phyloP scores from a whole-genome alignment of 2,888 invertebrate species.

The Ashinkailepas kermadecensis region DNA sequence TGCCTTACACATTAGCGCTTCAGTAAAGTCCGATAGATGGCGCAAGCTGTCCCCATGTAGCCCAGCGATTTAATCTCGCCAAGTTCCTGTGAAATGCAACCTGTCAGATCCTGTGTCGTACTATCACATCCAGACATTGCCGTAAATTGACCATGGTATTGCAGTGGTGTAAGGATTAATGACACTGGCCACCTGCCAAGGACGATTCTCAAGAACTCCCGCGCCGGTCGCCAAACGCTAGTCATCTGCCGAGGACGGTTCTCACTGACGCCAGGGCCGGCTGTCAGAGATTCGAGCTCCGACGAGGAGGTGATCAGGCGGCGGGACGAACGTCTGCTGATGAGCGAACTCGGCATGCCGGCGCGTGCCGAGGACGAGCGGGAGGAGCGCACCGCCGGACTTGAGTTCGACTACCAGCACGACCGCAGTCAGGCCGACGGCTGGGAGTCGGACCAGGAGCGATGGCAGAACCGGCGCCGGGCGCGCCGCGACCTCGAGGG shows the following conservation, averaged over 20 bases:
- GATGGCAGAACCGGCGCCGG: neutral
- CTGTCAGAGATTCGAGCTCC: neutral
- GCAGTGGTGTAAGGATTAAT: too few relatives aligned
- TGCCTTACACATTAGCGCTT: too few relatives aligned
- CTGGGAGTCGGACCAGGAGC: slow-evolving; percentile 11
- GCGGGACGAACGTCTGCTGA: slow-evolving; percentile 11
- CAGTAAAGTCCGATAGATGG: too few relatives aligned
- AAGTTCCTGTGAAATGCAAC: too few relatives aligned
- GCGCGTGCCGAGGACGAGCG: neutral
- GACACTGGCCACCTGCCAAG: neutral
- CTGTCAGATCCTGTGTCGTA: too few relatives aligned
- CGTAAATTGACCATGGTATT: too few relatives aligned
- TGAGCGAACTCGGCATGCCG: neutral
- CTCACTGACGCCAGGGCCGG: too few relatives aligned
- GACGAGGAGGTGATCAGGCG: slow-evolving; percentile 8
- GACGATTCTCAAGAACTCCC: neutral
- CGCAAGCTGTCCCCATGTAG: too few relatives aligned
- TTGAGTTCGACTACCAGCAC: slow-evolving; percentile 13
- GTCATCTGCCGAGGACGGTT: too few relatives aligned
- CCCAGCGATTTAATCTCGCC: too few relatives aligned
- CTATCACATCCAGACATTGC: too few relatives aligned
- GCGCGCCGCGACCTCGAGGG: neutral
- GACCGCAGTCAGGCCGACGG: slow-evolving; percentile 1
- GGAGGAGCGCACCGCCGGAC: neutral
- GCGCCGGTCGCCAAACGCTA: neutral